These are phyloP conservation scores for Polydrusus pterygomalis DNA, from an alignment of 2,888 invertebrate genomes.

Conservation along the genomic window DNA sequence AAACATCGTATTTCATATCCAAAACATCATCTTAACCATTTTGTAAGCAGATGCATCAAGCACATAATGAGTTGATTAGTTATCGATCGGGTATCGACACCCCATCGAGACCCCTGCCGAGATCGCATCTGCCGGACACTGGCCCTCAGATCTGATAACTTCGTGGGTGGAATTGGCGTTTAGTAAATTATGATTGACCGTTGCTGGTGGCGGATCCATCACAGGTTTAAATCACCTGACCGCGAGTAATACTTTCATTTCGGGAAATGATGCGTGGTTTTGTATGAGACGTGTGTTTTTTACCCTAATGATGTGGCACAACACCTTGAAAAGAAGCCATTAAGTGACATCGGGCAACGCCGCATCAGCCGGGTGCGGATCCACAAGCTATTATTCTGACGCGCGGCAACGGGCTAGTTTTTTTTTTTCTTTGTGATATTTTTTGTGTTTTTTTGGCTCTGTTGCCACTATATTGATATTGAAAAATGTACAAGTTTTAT, in stretches of 20 bases:
- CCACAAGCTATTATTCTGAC: too few species aligned
- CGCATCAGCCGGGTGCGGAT: too few species aligned
- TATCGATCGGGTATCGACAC: constrained; percentile 61
- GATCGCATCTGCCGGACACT: constrained; percentile 57
- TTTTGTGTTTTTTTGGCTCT: too few species aligned
- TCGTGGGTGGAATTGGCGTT: constrained; percentile 59
- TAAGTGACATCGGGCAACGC: too few species aligned
- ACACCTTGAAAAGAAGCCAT: too few species aligned
- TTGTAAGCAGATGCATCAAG: constrained; percentile 58
- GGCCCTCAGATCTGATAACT: constrained; percentile 56
- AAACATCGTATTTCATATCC: constrained; percentile 23
- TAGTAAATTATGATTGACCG: constrained; percentile 54
- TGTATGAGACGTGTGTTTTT: too few species aligned
- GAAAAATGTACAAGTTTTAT: too few species aligned
- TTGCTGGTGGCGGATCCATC: constrained; percentile 50
- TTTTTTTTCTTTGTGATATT: too few species aligned
- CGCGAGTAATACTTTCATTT: constrained; percentile 15
- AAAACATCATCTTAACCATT: constrained; percentile 46
- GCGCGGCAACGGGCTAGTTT: too few species aligned
- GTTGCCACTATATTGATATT: too few species aligned
- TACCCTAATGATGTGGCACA: too few species aligned
- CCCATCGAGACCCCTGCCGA: constrained; percentile 55
- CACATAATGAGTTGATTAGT: constrained; percentile 60
- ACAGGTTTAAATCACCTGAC: constrained; percentile 33
- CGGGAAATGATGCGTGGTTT: not conserved